phyloP scores from a whole-genome alignment of 1,140 invertebrate genomes.

The Galendromus occidentalis region DNA sequence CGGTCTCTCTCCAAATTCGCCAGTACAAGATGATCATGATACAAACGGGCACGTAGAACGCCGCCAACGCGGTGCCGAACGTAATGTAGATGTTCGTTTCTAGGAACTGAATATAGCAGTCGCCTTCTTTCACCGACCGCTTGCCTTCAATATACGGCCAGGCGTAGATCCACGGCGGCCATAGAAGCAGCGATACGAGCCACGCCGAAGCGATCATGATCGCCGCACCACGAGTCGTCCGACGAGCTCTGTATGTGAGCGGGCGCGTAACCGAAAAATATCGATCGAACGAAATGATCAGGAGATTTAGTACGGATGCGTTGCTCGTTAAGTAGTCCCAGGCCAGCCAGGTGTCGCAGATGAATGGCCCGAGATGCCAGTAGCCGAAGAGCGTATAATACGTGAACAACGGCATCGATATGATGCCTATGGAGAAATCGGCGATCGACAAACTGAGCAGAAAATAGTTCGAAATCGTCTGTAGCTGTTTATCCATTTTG shows the following conservation, averaged over 20 bases:
- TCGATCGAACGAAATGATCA: slow-evolving; percentile 35
- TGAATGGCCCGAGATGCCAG: slow-evolving; percentile 28
- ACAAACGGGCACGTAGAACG: slow-evolving; percentile 37
- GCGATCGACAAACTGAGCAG: slow-evolving; percentile 30
- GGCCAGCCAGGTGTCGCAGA: slow-evolving; percentile 31
- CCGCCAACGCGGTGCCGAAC: slow-evolving; percentile 30
- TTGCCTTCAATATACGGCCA: slow-evolving; percentile 35
- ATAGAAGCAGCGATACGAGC: slow-evolving; percentile 31
- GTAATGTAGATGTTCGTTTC: slow-evolving; percentile 34
- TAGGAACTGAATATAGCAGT: slow-evolving; percentile 38
- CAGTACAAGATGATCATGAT: slow-evolving; percentile 22
- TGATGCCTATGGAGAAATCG: slow-evolving; percentile 28
- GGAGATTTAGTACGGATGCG: slow-evolving; percentile 30
- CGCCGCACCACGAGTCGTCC: slow-evolving; percentile 33
- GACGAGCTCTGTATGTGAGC: slow-evolving; percentile 34
- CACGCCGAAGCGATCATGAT: slow-evolving; percentile 32
- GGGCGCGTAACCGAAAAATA: slow-evolving; percentile 36
- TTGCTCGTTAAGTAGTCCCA: slow-evolving; percentile 31
- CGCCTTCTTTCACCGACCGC: slow-evolving; percentile 29
- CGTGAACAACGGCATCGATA: slow-evolving; percentile 23
- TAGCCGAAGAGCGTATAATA: slow-evolving; percentile 20
- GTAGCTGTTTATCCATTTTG: slow-evolving; percentile 34
- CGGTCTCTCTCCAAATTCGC: slow-evolving; percentile 84
- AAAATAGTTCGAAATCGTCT: slow-evolving; percentile 39
- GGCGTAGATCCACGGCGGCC: slow-evolving; percentile 38